These are phyloP conservation scores for Phalacrocorax carbo DNA, from an alignment of 2,113 vertebrate species.

Conservation along the genomic window DNA sequence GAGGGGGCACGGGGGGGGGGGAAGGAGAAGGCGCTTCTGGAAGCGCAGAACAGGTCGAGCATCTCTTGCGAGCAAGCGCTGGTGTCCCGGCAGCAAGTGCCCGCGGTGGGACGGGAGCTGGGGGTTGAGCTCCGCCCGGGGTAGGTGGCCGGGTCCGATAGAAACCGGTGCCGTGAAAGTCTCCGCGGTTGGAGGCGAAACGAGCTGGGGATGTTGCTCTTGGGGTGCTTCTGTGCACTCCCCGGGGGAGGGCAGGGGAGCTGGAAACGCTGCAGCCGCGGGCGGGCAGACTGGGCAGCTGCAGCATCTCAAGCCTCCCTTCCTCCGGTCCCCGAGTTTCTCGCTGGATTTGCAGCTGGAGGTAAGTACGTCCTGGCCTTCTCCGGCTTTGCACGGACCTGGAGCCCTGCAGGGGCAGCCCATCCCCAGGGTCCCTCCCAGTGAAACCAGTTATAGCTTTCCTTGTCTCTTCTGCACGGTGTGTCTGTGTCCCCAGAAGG, in stretches of 20 bases:
- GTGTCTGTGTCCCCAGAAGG: neutral
- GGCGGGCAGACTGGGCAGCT: neutral
- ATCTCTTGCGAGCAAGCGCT: neutral
- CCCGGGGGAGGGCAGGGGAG: neutral
- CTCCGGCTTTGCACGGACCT: accelerated
- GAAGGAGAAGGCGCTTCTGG: neutral
- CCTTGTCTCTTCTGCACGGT: accelerated
- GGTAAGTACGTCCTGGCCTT: accelerated
- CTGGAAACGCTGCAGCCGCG: neutral
- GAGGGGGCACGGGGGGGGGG: neutral
- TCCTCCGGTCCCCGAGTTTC: neutral
- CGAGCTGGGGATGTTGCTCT: accelerated
- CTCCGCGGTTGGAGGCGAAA: neutral
- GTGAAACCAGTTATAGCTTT: accelerated
- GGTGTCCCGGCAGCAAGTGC: neutral
- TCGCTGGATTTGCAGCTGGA: neutral
- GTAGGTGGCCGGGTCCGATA: neutral
- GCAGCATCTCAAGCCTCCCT: neutral
- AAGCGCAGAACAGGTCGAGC: neutral
- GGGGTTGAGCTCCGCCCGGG: neutral
- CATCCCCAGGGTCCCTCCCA: neutral
- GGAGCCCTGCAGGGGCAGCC: neutral
- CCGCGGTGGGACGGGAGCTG: neutral
- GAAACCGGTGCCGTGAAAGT: neutral
- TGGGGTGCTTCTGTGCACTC: accelerated